A percentile compares a stretch with the other conserved stretches of the same genome.
phyloP scores from a whole-genome alignment of 1,140 invertebrate genomes.

The Conus betulinus region DNA sequence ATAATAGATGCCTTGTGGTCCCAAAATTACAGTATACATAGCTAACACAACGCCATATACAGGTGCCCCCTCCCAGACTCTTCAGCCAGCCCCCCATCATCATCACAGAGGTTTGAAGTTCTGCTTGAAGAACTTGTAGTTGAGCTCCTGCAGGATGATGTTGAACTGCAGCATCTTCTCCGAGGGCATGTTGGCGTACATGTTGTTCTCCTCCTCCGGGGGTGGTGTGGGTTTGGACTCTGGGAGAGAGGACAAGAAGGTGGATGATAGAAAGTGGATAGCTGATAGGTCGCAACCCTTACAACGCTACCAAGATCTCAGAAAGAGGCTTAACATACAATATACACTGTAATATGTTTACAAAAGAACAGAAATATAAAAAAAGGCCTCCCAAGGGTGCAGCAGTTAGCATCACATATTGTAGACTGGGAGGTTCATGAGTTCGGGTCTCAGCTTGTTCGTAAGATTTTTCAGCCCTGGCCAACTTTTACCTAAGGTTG shows the following conservation, averaged over 20 bases:
- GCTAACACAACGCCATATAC: too few species aligned
- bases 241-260: not conserved
- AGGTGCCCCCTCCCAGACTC: too few species aligned
- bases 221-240: conserved; percentile 35
- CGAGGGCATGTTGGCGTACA: conserved; percentile 67
- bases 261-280: not conserved
- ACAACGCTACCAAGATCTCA: not conserved
- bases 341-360: too few species aligned
- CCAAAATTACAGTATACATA: too few species aligned
- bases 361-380: too few species aligned
- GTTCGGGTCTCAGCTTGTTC: too few species aligned
- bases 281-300: not conserved
- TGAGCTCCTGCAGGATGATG: conserved; percentile 74
- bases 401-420: too few species aligned
- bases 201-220: conserved; percentile 67
- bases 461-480: too few species aligned
- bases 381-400: too few species aligned
- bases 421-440: too few species aligned
- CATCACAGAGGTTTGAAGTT: conserved; percentile 52
- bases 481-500: too few species aligned
- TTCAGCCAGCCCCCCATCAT: not conserved
- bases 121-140: conserved; percentile 67
- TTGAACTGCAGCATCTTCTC: conserved; percentile 73
- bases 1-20: too few species aligned
- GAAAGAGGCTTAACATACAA: not conserved